Evolutionary conservation across 2,888 invertebrate genomes (phyloP).

Genomic region (Bombylius discolor): DNA sequence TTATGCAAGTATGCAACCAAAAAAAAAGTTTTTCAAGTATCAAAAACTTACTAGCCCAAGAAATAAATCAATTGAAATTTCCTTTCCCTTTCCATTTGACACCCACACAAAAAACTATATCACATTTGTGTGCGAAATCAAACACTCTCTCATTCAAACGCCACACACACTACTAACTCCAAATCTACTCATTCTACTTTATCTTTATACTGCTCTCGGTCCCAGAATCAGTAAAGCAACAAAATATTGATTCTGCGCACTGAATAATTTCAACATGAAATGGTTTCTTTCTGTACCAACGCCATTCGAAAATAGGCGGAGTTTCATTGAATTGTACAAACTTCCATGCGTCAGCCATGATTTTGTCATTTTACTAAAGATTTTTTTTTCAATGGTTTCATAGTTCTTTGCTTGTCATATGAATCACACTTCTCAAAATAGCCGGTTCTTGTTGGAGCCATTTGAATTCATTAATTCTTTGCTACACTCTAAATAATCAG

Average conservation of each 20-base stretch:
- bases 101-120: background rate
- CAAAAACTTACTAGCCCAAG: no score
- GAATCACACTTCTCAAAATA: no score
- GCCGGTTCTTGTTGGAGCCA: no score
- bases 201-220: no score
- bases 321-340: background rate
- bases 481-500: no score
- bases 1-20: no score
- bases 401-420: no score
- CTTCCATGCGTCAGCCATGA: background rate
- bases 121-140: background rate
- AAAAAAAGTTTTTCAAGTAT: no score
- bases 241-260: no score
- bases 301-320: slow-evolving; percentile 5
- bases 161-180: background rate
- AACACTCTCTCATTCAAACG: background rate
- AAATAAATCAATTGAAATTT: background rate
- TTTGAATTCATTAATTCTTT: no score
- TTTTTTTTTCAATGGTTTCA: background rate
- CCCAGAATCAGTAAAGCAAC: no score
- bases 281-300: background rate
- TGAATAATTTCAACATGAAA: background rate
- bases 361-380: background rate
- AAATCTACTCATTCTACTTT: no score
- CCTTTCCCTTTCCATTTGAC: background rate